phyloP scores from a whole-genome alignment of 23 tunicate species.

The Halocynthia roretzi region DNA sequence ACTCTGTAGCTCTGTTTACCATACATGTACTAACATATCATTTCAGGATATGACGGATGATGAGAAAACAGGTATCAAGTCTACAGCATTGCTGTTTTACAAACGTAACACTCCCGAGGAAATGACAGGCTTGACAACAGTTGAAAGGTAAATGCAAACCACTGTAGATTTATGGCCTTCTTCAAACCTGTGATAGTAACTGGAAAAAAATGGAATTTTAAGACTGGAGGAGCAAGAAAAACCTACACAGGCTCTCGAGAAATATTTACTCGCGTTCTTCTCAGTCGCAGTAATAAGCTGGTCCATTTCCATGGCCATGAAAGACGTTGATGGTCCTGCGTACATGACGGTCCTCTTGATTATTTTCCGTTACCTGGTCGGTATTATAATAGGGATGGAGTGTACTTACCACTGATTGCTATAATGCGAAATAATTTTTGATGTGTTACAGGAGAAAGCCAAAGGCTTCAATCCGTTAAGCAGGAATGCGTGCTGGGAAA shows the following conservation, averaged over 20 bases:
- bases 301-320: too few relatives aligned
- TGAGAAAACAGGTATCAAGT: constrained; percentile 53
- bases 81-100: constrained; percentile 39
- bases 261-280: background rate
- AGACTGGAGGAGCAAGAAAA: too few relatives aligned
- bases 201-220: too few relatives aligned
- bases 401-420: too few relatives aligned
- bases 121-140: constrained; percentile 25
- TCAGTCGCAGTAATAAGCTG: background rate
- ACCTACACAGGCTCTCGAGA: too few relatives aligned
- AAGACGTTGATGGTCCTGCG: too few relatives aligned
- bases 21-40: background rate
- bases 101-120: constrained; percentile 12
- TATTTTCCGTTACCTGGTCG: background rate
- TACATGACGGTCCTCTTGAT: too few relatives aligned
- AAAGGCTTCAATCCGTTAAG: background rate
- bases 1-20: too few relatives aligned
- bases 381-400: background rate
- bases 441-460: too few relatives aligned
- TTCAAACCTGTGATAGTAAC: too few relatives aligned
- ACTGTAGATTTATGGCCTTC: too few relatives aligned
- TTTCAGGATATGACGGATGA: constrained; percentile 78
- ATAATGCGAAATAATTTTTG: too few relatives aligned
- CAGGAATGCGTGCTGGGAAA: constrained; percentile 44
- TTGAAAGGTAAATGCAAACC: constrained; percentile 35